Conservation (phyloP, 2,888 invertebrate species). For the Cloeon dipterum region DNA sequence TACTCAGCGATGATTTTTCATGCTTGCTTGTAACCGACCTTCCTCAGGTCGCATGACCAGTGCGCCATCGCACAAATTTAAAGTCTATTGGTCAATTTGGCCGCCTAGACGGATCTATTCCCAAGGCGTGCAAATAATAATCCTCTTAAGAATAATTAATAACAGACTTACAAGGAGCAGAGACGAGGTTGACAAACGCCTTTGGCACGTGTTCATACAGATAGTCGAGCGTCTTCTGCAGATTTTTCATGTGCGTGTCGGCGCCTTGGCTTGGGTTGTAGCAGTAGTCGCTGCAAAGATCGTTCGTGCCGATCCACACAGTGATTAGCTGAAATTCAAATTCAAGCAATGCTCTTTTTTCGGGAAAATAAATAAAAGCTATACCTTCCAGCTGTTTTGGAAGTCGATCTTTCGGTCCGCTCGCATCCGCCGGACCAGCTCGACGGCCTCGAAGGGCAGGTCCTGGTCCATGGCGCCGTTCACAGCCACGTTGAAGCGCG, state of each 20-base stretch:
- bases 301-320: conserved; percentile 5
- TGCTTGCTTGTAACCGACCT: no score
- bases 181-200: conserved; percentile 4
- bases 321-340: conserved; percentile 3
- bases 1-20: no score
- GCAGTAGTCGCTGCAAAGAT: conserved; percentile 5
- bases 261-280: conserved; percentile 3
- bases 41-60: no score
- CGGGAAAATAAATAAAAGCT: neutral
- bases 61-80: no score
- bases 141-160: no score
- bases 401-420: conserved; percentile 33
- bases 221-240: conserved; percentile 4
- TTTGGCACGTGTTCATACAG: conserved; percentile 3
- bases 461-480: conserved; percentile 50
- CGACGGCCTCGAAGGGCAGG: conserved; percentile 42
- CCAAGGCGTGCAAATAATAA: no score
- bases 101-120: no score
- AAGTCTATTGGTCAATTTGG: no score
- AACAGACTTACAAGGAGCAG: conserved; percentile 5
- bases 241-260: neutral
- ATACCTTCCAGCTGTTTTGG: conserved; percentile 43
- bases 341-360: neutral
- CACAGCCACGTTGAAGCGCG: conserved; percentile 44
- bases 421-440: conserved; percentile 39